Base-by-base conservation (phyloP, 2,113 vertebrate species). In the Alouatta palliata region DNA sequence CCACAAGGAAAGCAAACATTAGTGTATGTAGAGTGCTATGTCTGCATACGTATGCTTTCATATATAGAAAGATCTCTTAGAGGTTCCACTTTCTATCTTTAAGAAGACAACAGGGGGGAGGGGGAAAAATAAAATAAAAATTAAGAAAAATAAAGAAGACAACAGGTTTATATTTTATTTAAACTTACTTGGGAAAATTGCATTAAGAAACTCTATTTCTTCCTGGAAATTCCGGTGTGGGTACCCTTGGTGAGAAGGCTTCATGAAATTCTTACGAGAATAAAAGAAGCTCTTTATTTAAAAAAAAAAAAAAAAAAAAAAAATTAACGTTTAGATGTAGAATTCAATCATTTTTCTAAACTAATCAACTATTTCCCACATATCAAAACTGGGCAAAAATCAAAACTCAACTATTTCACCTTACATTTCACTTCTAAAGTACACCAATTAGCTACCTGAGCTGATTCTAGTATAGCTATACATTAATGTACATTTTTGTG, bases 201-300 rank as follows among this genome's bases (percentile, higher is more conserved):
- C 99, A 98, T 99, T 99, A 98, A 99, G 99, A 98, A 99, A 99
- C 97, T 99, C 99, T 79, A 99, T 99, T 99, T 99, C 99, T 98
- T 99, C 99, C 99, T 99, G 99, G 99, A 99, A 99, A 99, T 99
- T 99, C 98, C 99, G 99, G 99, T 99, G 99, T 99, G 99, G 99
- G 98, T 99, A 99, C 98, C 99, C 99, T 98, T 99, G 99, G 98
- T 99, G 99, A 98, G 99, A 99, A 95, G 99, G 99, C 99, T 99
- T 99, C 99, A 99, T 99, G 98, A 99, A 99, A 98, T 99, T 99
- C 99, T 99, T 99, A 97, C 99, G 99, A 98, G 99, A 99, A 99
- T 99, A 99, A 98, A 99, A 99, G 99, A 99, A 99, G 98, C 99
- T 99, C 99, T 99, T 98, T 25, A 97, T 95, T 97, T 87, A 81